Evolutionary conservation across 2,113 vertebrate species (phyloP), one percentile per base, ranked within the genome.

Genomic region (Amphiprion percula): DNA sequence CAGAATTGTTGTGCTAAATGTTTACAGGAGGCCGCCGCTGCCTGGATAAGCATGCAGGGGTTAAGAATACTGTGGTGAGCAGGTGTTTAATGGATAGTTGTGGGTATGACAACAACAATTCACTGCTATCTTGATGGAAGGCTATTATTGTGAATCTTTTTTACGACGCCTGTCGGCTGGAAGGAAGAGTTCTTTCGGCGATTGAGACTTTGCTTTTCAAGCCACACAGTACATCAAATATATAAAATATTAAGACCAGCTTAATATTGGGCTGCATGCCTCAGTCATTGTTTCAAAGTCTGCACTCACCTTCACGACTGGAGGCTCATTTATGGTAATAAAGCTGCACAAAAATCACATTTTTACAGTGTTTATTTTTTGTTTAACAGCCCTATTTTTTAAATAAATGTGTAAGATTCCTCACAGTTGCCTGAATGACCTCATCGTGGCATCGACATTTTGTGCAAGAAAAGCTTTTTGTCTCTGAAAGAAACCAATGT

Each of bases 111-210:
- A 77, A 80, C 68, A 68, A 65, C 69, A 87, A 90, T 84, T 91
- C 72, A 89, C 85, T 61, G 90, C 81, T 52, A 54, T 79, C 67
- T 77, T 81, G 87, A 88, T 85, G 77, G 77, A 82, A 76, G 46
- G 72, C 88, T 80, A 88, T 91, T 88, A 90, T 74, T 85, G 75
- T 88, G 85, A 91, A 90, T 92, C 91, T 89, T 72, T 79, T 90
- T 91, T 88, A 92, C 60, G 79, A 88, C 28, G 74, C 59, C 81
- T 91, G 88, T 80, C 61, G 30, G 79, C 76, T 50, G 41, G 76
- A 68, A 52, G 79, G 76, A 68, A 52, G 79, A 77, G 75, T 74
- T 61, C 74, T 72, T 66, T 58, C 7, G 19, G 33, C 77, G 74
- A 79, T 52, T 50, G 61, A 70, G 73, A 86, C 53, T 60, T 37